Evolutionary conservation across 2,888 invertebrate genomes (phyloP), one percentile per base, ranked within the genome.

Genomic region (Dysmachus trigonus): DNA sequence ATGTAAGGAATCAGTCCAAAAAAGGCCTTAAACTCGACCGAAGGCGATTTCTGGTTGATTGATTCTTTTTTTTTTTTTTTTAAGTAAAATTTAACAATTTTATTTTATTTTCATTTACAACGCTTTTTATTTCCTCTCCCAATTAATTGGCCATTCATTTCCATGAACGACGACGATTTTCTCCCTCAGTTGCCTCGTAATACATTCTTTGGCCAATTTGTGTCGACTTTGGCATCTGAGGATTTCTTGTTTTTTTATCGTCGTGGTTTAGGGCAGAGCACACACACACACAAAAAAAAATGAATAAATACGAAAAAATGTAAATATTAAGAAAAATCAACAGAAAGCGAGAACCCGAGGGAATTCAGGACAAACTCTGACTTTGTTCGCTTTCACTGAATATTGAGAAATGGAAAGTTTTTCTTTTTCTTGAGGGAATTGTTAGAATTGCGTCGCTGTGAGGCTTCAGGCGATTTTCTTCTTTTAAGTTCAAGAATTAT

Each of bases 121-220:
- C 53, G 10, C 22, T 7, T 53, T 53, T 53, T 22, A 22, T 22
- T 62, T 62, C 62, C 10, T 62, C 33, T 30, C 72, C n/a, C 73
- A 73, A 73, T 73, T 73, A 73, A 73, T 73, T 73, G 33, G 27
- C 31, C 73, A 73, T 73, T 73, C 73, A 30, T 73, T 27, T 8
- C 31, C 73, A 73, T 31, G 73, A 73, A 31, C 31, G 73, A 31
- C 31, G 33, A 73, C 13, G 73, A 30, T 73, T 73, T 73, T 79
- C 38, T 79, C 47, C 51, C 15, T 30, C 79, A 51, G 18, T 8
- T 22, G 51, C 51, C 51, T 79, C 79, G 79, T 79, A 51, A 79
- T 51, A 79, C 27, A 79, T 79, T 79, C 51, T 79, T 79, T 51
- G 51, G 35, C 27, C 51, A 79, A 79, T 79, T 51, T 79, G 30